Evolutionary conservation across 2,888 invertebrate genomes (phyloP), one percentile per base, ranked within the genome.

Genomic region (Adelognathus sp.): DNA sequence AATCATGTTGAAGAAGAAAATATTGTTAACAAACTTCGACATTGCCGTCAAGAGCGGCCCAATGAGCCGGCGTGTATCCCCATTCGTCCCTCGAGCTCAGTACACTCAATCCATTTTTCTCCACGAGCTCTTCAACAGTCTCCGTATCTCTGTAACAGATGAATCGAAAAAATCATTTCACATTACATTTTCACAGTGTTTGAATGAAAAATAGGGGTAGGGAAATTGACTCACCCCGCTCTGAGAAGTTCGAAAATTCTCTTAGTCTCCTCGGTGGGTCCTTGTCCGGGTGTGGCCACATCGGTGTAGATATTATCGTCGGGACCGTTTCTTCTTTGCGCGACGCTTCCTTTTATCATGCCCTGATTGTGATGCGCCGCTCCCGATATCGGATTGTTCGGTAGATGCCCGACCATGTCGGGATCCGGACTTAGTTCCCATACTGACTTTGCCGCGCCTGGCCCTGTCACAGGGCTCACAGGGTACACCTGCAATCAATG

Each of bases 1-100:
- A n/a, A n/a, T n/a, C n/a, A n/a, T 36, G 11, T 46, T 3, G 50
- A 11, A n/a, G 24, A 44, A n/a, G 14, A 41, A 41, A 18, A 44
- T 41, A 3, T 9, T 14, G 66, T 56, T n/a, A 6, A 67, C 14
- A 9, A 36, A 90, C 95, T 83, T 97, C 96, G n/a, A 97, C 96
- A 89, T 97, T 97, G 31, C 98, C 98, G 88, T 97, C 97, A 60
- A 98, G 92, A 46, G 96, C 96, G 0, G 96, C 97, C 98, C 98
- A 98, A 90, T 98, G 98, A 21, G 97, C 97, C 0, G 97, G 97
- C 0, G 98, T 98, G 91, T 98, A 97, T 16, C 98, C 98, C 93
- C 97, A 97, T 89, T 97, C 96, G 91, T 98, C 98, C 18, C 97
- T 94, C 0, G 96, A 95, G 70, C 95, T 94, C 73, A 98, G 92